A percentile compares a stretch with the other conserved stretches of the same genome.
phyloP scores from a whole-genome alignment of 2,797 vertebrate genomes.

The Eulemur coronatus region DNA sequence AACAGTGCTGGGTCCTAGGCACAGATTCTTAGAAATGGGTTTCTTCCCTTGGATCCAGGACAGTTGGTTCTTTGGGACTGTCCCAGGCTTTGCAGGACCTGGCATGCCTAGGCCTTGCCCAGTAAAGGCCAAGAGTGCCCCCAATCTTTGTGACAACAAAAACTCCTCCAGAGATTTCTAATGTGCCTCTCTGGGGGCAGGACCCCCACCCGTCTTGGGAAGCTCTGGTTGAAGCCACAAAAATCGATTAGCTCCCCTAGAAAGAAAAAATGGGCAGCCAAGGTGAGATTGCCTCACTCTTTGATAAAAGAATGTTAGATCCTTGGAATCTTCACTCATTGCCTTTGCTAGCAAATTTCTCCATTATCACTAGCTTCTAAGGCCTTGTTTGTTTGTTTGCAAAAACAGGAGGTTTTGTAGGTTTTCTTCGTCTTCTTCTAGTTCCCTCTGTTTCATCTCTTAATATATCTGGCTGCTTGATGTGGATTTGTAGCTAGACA shows the following conservation, averaged over 20 bases:
- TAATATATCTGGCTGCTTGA: not conserved
- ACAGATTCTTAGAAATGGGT: not conserved
- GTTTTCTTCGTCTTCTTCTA: constrained; percentile 13
- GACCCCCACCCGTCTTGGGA: not conserved
- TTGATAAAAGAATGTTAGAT: not conserved
- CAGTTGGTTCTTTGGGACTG: not conserved
- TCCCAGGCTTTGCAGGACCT: not conserved
- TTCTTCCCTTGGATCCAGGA: not conserved
- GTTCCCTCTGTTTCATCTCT: constrained; percentile 21
- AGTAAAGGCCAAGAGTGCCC: not conserved
- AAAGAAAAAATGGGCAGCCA: not conserved
- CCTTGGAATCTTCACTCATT: not conserved
- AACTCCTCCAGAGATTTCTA: not conserved
- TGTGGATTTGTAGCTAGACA: not conserved
- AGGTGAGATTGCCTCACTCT: not conserved
- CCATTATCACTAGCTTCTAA: constrained; percentile 48
- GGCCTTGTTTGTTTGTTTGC: constrained; percentile 46
- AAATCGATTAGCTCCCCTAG: not conserved
- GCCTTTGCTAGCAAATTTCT: constrained; percentile 35
- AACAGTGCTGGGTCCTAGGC: not conserved
- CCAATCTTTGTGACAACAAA: not conserved
- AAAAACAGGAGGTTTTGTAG: not conserved
- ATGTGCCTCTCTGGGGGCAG: no score
- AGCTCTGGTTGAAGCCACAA: not conserved
- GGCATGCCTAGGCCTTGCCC: not conserved